Conservation (phyloP, 2,888 invertebrate genomes). For the Bhutanitis thaidina region DNA sequence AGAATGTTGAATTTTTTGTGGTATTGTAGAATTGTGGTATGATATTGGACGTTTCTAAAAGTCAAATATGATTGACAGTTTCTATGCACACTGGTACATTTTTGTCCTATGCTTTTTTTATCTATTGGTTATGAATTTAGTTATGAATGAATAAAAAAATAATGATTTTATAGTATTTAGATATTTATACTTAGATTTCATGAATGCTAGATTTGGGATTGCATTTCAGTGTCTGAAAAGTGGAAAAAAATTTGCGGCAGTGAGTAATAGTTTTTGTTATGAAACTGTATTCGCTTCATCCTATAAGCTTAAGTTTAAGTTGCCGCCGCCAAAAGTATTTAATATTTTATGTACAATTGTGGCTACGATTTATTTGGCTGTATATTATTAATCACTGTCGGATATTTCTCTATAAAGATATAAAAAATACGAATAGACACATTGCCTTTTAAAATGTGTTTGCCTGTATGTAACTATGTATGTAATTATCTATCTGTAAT, state of each 20-base stretch:
- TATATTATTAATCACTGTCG: too few species aligned
- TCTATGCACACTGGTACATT: constrained; percentile 13
- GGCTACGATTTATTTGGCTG: too few species aligned
- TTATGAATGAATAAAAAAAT: constrained; percentile 26
- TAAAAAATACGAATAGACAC: too few species aligned
- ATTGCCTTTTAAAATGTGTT: too few species aligned
- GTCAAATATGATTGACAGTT: not conserved
- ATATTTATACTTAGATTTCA: constrained; percentile 38
- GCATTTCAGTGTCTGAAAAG: constrained; percentile 77
- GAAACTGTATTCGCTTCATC: constrained; percentile 42
- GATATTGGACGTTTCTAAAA: too few species aligned
- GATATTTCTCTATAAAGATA: too few species aligned
- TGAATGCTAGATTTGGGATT: constrained; percentile 73
- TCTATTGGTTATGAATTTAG: constrained; percentile 19
- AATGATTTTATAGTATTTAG: constrained; percentile 30
- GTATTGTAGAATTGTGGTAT: too few species aligned
- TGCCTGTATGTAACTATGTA: too few species aligned
- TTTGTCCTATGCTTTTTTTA: constrained; percentile 22
- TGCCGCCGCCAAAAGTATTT: not conserved
- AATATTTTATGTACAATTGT: too few species aligned
- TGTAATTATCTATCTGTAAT: too few species aligned
- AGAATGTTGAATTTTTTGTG: too few species aligned
- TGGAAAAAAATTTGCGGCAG: constrained; percentile 78
- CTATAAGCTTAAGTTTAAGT: constrained; percentile 28
- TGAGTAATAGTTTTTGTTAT: constrained; percentile 60